Conservation (phyloP, 92 coral and sea anemone genomes). For the Virgularia gustaviana region DNA sequence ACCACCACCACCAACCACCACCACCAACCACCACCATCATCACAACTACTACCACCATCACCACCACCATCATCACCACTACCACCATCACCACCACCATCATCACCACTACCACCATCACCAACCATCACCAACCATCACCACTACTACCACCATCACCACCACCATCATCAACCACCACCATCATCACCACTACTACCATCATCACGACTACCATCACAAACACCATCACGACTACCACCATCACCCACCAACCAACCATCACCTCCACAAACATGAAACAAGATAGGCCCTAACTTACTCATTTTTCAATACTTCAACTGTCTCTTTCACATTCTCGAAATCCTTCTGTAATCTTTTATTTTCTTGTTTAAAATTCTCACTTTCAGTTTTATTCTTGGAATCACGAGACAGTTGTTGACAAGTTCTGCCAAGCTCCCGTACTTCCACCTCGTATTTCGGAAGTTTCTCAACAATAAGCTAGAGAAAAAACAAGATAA, state of each 20-base stretch:
- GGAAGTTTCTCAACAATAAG: conserved; percentile 22
- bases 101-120: conserved; percentile 3
- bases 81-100: conserved; percentile 1
- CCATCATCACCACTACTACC: conserved; percentile 5
- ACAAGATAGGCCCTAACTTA: not conserved
- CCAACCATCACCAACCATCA: not conserved
- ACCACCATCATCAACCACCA: not conserved
- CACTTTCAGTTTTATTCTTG: conserved; percentile 15
- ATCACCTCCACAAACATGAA: conserved; percentile 2
- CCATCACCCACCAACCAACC: not conserved
- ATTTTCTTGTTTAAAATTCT: not conserved
- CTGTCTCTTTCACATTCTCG: not conserved
- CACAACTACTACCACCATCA: not conserved
- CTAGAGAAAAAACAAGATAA: not conserved
- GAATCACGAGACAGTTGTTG: conserved; percentile 13
- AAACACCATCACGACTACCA: not conserved
- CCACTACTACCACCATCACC: not conserved
- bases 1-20: conserved; percentile 2
- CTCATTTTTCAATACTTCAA: conserved; percentile 14
- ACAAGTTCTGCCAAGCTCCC: conserved; percentile 5
- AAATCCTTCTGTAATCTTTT: conserved; percentile 18
- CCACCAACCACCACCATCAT: not conserved
- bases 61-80: not conserved
- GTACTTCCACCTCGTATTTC: conserved; percentile 8
- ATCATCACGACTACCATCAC: conserved; percentile 5